Evolutionary conservation across 1,140 invertebrate species (phyloP), one percentile per base, ranked within the genome.

Genomic region (Zaprionus ornatus): DNA sequence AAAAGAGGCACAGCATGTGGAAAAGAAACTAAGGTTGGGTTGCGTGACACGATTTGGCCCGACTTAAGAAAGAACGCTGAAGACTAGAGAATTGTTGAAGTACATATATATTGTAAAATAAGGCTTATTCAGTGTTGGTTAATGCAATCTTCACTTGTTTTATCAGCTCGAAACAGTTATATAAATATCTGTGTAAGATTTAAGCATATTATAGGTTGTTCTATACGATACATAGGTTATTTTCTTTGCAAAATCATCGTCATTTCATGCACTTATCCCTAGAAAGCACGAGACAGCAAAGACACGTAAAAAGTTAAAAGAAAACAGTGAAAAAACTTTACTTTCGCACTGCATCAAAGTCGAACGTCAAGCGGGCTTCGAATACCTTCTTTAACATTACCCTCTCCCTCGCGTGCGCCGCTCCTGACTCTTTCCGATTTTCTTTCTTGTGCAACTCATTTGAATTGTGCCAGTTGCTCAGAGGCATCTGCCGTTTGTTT

Each of bases 381-480:
- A 37, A 66, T 27, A 40, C 45, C 48, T 0, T 10, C 29, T 32
- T 32, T 32, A 9, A 2, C 29, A 32, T 37, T n/a, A 37, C 35
- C 35, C 35, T 15, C 35, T 6, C 4, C n/a, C n/a, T 10, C n/a
- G n/a, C 15, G n/a, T 15, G 19, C 12, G 15, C 32, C 10, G 5
- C 19, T 50, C 27, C 40, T 4, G 5, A 2, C 13, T 23, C 52
- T 55, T 25, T 29, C 15, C 21, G 52, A 45, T 45, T 45, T 45
- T 6, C 40, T 17, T 45, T 45, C 40, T 45, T 4, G 37, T n/a
- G 60, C 0, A 32, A 37, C 67, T 64, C 67, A 42, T 66, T 83
- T 76, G 61, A 73, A 84, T 77, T 75, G 76, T 76, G 76, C 60
- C 57, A 82, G 42, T 59, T 55, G 75, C 80, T 71, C 55, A 48